Evolutionary conservation across 2,888 invertebrate genomes (phyloP).

Genomic region (Coenonympha arcania): DNA sequence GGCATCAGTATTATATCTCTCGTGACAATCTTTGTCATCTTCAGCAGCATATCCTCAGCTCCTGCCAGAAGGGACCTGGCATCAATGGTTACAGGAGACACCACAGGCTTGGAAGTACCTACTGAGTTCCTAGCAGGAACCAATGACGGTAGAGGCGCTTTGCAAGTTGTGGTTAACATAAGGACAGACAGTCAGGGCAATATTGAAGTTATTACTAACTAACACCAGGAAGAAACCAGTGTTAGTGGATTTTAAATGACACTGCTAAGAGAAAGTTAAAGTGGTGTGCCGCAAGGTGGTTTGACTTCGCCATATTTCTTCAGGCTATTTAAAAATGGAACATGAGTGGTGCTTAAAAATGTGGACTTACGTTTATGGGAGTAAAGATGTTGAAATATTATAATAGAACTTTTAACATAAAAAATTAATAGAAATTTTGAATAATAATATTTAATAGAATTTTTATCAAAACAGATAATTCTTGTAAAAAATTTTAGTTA

Average conservation of each 20-base stretch:
- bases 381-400: too few species aligned
- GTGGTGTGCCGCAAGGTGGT: not conserved
- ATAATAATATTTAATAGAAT: too few species aligned
- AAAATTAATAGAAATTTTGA: too few species aligned
- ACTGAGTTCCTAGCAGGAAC: slow-evolving; percentile 49
- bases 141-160: slow-evolving; percentile 48
- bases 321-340: not conserved
- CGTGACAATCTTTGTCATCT: slow-evolving; percentile 34
- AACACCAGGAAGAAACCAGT: slow-evolving; percentile 13
- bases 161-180: slow-evolving; percentile 62
- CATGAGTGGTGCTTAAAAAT: too few species aligned
- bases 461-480: too few species aligned
- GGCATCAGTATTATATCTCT: slow-evolving; percentile 35
- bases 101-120: slow-evolving; percentile 61
- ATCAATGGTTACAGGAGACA: slow-evolving; percentile 47
- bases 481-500: too few species aligned
- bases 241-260: not conserved
- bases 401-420: too few species aligned
- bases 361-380: too few species aligned
- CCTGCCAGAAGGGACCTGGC: slow-evolving; percentile 41
- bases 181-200: slow-evolving; percentile 63
- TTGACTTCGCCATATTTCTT: not conserved
- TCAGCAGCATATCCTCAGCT: slow-evolving; percentile 39
- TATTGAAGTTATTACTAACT: slow-evolving; percentile 61
- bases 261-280: not conserved